A percentile compares a stretch with the other conserved stretches of the same genome.
Conservation (phyloP, 1,140 invertebrate species). For the Brachionus rotundiformis region DNA sequence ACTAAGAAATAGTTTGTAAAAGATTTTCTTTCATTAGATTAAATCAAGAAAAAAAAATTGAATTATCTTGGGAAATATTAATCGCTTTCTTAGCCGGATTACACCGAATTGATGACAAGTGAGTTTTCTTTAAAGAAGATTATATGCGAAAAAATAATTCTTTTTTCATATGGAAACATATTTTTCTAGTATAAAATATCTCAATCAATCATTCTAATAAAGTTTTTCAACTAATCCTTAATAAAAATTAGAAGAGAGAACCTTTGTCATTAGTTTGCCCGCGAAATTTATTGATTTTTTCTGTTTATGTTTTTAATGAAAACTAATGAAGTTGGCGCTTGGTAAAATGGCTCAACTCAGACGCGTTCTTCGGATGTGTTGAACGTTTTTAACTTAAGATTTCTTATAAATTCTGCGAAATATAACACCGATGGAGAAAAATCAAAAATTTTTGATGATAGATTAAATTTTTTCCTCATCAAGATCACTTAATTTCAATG, state of each 20-base stretch:
- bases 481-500: not conserved
- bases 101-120: not conserved
- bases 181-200: not conserved
- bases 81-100: not conserved
- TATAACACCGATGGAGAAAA: not conserved
- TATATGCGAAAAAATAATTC: not conserved
- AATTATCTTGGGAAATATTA: not conserved
- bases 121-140: not conserved
- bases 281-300: not conserved
- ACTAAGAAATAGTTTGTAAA: not conserved
- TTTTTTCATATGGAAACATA: not conserved
- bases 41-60: not conserved
- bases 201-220: not conserved
- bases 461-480: not conserved
- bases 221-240: not conserved
- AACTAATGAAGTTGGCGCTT: constrained; percentile 1
- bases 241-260: not conserved
- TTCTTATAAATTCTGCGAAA: not conserved
- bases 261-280: not conserved
- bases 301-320: not conserved
- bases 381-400: not conserved
- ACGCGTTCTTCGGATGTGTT: not conserved
- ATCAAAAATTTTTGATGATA: not conserved
- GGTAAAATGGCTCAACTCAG: not conserved
- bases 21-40: not conserved